phyloP scores from a whole-genome alignment of 2,113 vertebrate species.

The Prionailurus viverrinus region DNA sequence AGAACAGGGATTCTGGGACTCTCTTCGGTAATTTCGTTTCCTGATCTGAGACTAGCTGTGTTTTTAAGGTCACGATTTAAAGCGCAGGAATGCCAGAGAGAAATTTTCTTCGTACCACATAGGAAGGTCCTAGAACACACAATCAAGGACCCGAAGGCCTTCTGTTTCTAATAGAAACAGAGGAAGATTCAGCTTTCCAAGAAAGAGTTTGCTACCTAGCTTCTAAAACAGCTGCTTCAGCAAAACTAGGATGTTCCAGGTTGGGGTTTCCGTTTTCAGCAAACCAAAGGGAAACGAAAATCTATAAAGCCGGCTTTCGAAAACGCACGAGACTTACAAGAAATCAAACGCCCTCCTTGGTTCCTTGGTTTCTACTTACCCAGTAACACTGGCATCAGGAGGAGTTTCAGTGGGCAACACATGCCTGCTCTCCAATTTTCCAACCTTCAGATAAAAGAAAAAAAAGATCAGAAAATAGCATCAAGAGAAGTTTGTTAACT shows the following conservation, averaged over 20 bases:
- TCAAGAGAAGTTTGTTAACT: neutral
- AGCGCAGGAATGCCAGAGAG: neutral
- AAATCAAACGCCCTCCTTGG: neutral
- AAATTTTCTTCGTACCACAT: neutral
- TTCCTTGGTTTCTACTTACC: slow-evolving; percentile 78
- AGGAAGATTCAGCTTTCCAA: slow-evolving; percentile 18
- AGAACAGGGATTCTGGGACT: neutral
- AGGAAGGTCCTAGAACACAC: neutral
- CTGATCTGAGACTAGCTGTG: neutral
- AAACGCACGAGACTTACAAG: neutral
- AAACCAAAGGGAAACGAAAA: slow-evolving; percentile 61
- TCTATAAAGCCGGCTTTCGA: neutral
- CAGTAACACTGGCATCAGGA: slow-evolving; percentile 71
- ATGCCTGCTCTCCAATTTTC: slow-evolving; percentile 54
- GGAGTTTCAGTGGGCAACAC: slow-evolving; percentile 70
- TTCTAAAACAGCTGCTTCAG: slow-evolving; percentile 9
- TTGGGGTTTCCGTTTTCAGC: neutral
- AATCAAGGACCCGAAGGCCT: neutral
- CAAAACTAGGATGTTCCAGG: slow-evolving; percentile 1
- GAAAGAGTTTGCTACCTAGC: neutral
- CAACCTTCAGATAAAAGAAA: slow-evolving; percentile 44
- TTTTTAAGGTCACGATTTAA: neutral
- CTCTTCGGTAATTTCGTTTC: slow-evolving; percentile 51
- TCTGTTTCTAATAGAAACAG: neutral
- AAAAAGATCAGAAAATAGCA: slow-evolving; percentile 46